phyloP scores from a whole-genome alignment of 2,888 invertebrate species.

The Ophraella communa region DNA sequence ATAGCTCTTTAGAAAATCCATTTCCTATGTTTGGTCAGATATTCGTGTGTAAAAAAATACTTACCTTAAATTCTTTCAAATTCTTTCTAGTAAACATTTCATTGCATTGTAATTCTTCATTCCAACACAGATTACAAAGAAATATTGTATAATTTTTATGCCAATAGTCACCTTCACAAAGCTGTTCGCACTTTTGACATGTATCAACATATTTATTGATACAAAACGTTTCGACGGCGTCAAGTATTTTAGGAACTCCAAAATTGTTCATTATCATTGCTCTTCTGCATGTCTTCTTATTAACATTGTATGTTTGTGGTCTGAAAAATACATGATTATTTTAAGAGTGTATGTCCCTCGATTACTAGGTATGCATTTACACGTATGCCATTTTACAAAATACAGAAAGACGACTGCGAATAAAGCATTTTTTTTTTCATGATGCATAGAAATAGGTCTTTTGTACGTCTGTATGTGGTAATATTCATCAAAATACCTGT shows the following conservation, averaged over 20 bases:
- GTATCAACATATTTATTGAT: conserved; percentile 54
- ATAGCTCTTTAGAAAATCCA: too few species aligned
- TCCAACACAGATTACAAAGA: conserved; percentile 60
- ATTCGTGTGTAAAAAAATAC: background rate
- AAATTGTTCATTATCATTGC: conserved; percentile 59
- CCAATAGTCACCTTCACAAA: conserved; percentile 63
- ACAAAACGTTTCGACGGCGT: conserved; percentile 60
- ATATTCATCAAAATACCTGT: too few species aligned
- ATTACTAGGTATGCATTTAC: too few species aligned
- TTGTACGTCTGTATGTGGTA: too few species aligned
- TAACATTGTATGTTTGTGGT: conserved; percentile 49
- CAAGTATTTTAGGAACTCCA: conserved; percentile 56
- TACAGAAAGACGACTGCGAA: too few species aligned
- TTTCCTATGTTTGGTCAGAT: too few species aligned
- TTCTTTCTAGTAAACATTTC: conserved; percentile 49
- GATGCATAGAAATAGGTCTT: too few species aligned
- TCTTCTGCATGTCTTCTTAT: conserved; percentile 41
- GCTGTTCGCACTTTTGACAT: conserved; percentile 58
- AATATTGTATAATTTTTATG: conserved; percentile 54
- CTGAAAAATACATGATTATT: conserved; percentile 45
- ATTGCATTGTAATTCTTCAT: conserved; percentile 51
- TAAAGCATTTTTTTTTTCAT: too few species aligned
- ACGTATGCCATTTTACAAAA: too few species aligned
- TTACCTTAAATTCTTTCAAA: conserved; percentile 51
- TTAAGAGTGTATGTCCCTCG: too few species aligned